phyloP scores from a whole-genome alignment of 2,797 vertebrate species.

The Prunella strophiata region DNA sequence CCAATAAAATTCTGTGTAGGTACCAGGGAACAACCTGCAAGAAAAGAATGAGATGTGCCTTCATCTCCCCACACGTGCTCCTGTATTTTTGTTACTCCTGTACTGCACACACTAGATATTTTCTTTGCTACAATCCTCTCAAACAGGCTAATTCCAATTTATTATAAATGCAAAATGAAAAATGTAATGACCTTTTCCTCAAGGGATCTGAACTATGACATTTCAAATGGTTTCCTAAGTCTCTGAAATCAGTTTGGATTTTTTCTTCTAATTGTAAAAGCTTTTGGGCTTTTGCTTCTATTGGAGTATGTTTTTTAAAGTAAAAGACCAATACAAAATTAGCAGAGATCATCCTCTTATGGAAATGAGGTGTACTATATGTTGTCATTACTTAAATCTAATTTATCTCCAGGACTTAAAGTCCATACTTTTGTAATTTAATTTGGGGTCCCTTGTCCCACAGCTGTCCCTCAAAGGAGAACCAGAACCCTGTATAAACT shows the following conservation, averaged over 20 bases:
- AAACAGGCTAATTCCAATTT: neutral
- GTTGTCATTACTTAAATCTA: neutral
- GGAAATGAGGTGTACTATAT: neutral
- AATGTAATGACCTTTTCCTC: neutral
- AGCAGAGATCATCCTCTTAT: neutral
- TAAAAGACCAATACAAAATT: neutral
- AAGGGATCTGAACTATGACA: neutral
- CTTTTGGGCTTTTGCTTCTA: neutral
- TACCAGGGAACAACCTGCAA: neutral
- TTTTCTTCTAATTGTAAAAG: neutral
- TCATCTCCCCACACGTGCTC: accelerated
- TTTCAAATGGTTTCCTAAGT: neutral
- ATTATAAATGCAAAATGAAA: neutral
- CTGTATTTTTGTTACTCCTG: neutral
- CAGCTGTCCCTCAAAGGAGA: neutral
- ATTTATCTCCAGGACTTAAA: neutral
- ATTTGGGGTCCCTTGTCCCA: neutral
- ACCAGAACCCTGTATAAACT: neutral
- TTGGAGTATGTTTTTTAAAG: neutral
- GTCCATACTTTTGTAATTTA: neutral
- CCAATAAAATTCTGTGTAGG: neutral
- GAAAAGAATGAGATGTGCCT: neutral
- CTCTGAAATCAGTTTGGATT: neutral
- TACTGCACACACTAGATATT: neutral
- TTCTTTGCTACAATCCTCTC: neutral